Percentiles rank a stretch among this genome's conserved stretches.
These are phyloP conservation scores for Poeciliopsis gracilis DNA, from an alignment of 2,797 vertebrate genomes.

Conservation along the genomic window DNA sequence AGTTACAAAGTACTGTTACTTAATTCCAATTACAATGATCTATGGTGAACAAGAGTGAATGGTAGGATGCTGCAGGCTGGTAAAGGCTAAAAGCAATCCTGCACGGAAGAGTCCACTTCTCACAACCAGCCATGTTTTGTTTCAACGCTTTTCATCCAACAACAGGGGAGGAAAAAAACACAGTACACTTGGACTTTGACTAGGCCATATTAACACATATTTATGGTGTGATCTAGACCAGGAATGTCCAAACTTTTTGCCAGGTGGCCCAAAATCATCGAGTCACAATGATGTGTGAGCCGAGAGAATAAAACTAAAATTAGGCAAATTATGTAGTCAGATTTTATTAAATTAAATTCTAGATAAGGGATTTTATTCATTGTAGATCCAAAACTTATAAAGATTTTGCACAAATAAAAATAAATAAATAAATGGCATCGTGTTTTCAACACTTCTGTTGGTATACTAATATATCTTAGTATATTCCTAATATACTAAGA, in stretches of 20 bases:
- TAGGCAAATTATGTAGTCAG: too few relatives aligned
- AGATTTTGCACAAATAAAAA: too few relatives aligned
- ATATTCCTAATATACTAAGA: neutral
- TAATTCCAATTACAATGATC: slow-evolving; percentile 36
- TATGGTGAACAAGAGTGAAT: slow-evolving; percentile 26
- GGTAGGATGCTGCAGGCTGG: slow-evolving; percentile 11
- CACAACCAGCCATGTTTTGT: neutral
- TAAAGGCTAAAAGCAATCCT: slow-evolving; percentile 22
- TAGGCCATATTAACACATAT: neutral
- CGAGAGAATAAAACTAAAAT: too few relatives aligned
- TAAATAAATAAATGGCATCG: too few relatives aligned
- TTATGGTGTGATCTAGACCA: neutral
- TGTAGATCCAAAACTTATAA: too few relatives aligned
- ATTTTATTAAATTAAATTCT: too few relatives aligned
- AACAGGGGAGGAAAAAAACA: neutral
- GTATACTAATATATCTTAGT: too few relatives aligned
- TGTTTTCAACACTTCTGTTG: too few relatives aligned
- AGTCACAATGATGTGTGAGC: too few relatives aligned
- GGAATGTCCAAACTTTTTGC: too few relatives aligned
- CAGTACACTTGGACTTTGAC: neutral
- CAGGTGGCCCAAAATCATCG: too few relatives aligned
- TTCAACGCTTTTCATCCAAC: neutral
- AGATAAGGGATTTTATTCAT: too few relatives aligned
- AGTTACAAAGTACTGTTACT: slow-evolving; percentile 28
- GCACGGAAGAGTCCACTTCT: slow-evolving; percentile 12